Conservation (phyloP, 2,113 vertebrate genomes). For the Bubalus kerabau region DNA sequence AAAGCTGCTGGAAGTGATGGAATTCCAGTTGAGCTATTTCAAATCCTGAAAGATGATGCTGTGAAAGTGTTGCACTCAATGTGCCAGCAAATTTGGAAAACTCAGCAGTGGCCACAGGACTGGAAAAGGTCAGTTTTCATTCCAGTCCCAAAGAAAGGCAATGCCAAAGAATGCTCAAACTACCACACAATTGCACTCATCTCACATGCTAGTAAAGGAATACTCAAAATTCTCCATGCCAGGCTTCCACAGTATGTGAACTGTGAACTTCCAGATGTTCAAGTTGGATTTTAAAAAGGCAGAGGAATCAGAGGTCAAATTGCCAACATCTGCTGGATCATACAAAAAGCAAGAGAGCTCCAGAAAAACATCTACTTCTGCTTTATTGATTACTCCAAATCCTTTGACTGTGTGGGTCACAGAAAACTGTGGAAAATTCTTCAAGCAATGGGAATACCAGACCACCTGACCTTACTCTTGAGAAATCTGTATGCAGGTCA, state of each 20-base stretch:
- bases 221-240: background rate
- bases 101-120: background rate
- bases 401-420: background rate
- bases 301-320: background rate
- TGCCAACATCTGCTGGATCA: background rate
- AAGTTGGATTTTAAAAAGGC: background rate
- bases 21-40: background rate
- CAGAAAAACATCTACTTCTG: background rate
- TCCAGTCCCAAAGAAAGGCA: background rate
- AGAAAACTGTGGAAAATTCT: background rate
- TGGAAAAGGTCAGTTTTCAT: background rate
- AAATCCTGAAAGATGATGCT: background rate
- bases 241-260: background rate
- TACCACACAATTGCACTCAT: accelerated
- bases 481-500: background rate
- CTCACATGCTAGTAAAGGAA: background rate
- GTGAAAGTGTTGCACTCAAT: background rate
- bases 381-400: background rate
- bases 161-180: background rate
- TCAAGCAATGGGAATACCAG: background rate
- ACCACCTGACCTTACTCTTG: background rate
- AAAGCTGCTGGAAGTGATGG: background rate
- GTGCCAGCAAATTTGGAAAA: background rate
- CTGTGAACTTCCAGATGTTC: background rate
- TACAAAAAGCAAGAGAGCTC: background rate